Conservation (phyloP, 2,888 invertebrate species). For the Pollenia angustigena region DNA sequence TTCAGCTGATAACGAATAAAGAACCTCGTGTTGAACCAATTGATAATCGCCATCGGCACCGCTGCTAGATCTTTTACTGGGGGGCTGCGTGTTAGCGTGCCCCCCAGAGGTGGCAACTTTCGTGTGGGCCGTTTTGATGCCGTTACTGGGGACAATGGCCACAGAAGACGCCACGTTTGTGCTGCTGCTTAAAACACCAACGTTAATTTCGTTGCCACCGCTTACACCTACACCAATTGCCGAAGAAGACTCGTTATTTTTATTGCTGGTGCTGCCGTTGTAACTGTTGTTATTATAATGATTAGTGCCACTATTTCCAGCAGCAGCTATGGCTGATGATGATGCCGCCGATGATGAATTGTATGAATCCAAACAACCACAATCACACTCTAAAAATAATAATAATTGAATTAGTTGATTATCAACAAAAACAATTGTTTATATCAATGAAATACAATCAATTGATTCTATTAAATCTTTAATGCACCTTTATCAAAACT, state of each 20-base stretch:
- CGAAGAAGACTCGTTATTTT: constrained; percentile 71
- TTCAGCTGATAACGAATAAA: constrained; percentile 98
- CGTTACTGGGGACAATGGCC: constrained; percentile 78
- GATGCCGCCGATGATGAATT: constrained; percentile 71
- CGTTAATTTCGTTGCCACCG: constrained; percentile 75
- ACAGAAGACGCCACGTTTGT: constrained; percentile 74
- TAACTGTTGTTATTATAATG: constrained; percentile 47
- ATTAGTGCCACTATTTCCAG: constrained; percentile 54
- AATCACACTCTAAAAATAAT: constrained; percentile 82
- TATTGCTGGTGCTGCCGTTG: constrained; percentile 59
- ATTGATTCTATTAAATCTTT: background rate
- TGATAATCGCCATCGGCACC: constrained; percentile 99
- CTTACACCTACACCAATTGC: constrained; percentile 76
- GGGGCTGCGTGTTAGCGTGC: constrained; percentile 85
- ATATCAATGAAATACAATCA: background rate
- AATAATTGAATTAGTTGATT: background rate
- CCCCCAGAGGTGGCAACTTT: constrained; percentile 85
- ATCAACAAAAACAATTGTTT: background rate
- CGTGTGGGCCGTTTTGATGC: constrained; percentile 85
- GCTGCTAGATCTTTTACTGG: constrained; percentile 90
- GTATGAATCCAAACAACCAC: constrained; percentile 84
- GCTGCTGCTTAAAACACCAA: constrained; percentile 75
- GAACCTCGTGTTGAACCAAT: constrained; percentile 98
- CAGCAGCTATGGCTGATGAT: constrained; percentile 67
- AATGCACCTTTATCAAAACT: constrained; percentile 65